These are phyloP conservation scores for Rhea americana DNA, from an alignment of 2,113 vertebrate genomes.

Conservation along the genomic window DNA sequence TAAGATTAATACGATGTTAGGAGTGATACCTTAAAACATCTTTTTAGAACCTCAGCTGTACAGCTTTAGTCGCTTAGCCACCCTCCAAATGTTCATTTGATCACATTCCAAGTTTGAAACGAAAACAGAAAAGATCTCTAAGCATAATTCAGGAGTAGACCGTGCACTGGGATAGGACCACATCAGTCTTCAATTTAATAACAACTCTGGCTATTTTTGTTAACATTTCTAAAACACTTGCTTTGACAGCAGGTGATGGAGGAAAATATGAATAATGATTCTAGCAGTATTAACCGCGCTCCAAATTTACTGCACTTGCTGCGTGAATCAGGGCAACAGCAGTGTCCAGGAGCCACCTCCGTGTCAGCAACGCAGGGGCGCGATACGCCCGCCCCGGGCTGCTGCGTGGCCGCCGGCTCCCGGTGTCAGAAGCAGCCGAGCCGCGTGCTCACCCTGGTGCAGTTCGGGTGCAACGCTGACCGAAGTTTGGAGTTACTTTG, in stretches of 20 bases:
- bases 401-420: neutral
- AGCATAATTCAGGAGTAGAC: neutral
- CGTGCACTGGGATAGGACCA: neutral
- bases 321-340: neutral
- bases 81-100: slow-evolving; percentile 54
- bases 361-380: neutral
- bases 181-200: neutral
- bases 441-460: neutral
- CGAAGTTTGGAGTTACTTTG: neutral
- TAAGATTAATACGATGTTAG: neutral
- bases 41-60: slow-evolving; percentile 28
- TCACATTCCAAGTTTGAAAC: neutral
- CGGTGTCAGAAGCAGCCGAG: neutral
- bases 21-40: neutral
- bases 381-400: accelerated
- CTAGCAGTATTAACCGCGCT: neutral
- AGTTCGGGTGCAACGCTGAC: neutral
- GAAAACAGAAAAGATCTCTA: neutral
- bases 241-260: neutral
- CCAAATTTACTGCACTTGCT: neutral
- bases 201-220: neutral
- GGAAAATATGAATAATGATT: neutral
- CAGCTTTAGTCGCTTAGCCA: slow-evolving; percentile 11
- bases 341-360: neutral
- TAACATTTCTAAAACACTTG: neutral